Evolutionary conservation across 37 sponge, comb jelly and placozoan species (phyloP).

Genomic region (Aphrocallistes beatrix): DNA sequence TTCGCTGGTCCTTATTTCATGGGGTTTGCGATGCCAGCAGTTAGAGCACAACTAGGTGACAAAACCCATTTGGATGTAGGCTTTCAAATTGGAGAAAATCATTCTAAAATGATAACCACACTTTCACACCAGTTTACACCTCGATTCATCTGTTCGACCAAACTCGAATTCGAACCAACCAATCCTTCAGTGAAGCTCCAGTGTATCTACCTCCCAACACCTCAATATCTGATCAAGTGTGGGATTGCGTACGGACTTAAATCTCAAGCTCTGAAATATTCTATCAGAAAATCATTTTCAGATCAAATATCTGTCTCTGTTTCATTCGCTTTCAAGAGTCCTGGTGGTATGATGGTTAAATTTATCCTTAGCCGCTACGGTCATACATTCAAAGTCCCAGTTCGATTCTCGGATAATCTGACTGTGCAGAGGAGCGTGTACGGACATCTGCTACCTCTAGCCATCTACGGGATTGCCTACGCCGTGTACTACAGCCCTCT

Average conservation of each 20-base stretch:
- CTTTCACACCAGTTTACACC: neutral
- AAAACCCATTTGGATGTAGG: neutral
- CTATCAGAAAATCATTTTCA: neutral
- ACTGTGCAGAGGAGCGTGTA: slow-evolving; percentile 39
- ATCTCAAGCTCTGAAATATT: neutral
- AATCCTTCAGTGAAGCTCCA: neutral
- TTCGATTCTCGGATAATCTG: slow-evolving; percentile 44
- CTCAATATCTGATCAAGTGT: neutral
- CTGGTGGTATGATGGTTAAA: neutral
- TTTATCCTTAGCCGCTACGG: slow-evolving; percentile 33
- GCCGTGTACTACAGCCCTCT: slow-evolving; percentile 45
- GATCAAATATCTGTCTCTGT: neutral
- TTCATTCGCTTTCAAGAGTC: neutral
- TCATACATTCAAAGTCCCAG: slow-evolving; percentile 39
- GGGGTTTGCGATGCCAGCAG: neutral
- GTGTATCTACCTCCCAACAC: neutral
- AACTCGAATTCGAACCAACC: neutral
- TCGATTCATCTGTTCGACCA: neutral
- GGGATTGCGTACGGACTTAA: neutral
- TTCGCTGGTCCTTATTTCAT: neutral
- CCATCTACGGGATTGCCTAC: slow-evolving; percentile 40
- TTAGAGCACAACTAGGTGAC: neutral
- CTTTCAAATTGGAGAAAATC: neutral
- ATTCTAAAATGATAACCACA: neutral
- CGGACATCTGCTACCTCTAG: slow-evolving; percentile 63